Evolutionary conservation across 2,113 vertebrate species (phyloP).

Genomic region (Dicentrarchus labrax): DNA sequence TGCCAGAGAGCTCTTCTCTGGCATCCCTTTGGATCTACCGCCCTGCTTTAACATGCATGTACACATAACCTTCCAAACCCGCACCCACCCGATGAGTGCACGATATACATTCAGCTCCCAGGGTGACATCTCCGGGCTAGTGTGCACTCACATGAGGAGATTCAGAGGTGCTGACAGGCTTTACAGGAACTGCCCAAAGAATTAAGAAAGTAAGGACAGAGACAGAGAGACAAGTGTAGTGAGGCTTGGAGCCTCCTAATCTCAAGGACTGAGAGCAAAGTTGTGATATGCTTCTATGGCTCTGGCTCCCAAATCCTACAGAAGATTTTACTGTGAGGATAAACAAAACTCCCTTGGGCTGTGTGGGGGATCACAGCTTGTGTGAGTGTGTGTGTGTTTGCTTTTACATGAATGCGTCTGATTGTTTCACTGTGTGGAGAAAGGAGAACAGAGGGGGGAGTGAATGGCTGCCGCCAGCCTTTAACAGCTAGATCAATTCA

Average conservation of each 20-base stretch:
- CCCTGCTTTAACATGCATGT: slow-evolving; percentile 40
- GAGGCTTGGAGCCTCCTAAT: slow-evolving; percentile 48
- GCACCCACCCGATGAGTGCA: not conserved
- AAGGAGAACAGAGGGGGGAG: slow-evolving; percentile 23
- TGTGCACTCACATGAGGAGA: slow-evolving; percentile 8
- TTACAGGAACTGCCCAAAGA: slow-evolving; percentile 12
- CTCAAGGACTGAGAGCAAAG: slow-evolving; percentile 30
- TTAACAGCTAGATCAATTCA: slow-evolving; percentile 72
- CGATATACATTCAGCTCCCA: not conserved
- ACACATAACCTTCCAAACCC: slow-evolving; percentile 39
- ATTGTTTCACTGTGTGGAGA: slow-evolving; percentile 43
- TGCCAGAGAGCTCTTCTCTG: slow-evolving; percentile 56
- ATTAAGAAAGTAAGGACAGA: not conserved
- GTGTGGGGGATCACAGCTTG: slow-evolving; percentile 39
- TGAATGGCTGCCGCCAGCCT: slow-evolving; percentile 58
- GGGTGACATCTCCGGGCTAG: slow-evolving; percentile 26
- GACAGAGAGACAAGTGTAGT: not conserved
- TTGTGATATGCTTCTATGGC: slow-evolving; percentile 31
- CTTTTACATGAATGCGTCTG: slow-evolving; percentile 65
- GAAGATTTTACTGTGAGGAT: slow-evolving; percentile 58
- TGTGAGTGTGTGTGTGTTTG: slow-evolving; percentile 34
- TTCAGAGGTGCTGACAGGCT: slow-evolving; percentile 35
- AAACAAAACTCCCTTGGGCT: slow-evolving; percentile 63
- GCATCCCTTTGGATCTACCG: slow-evolving; percentile 46
- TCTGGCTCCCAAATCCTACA: slow-evolving; percentile 50